Evolutionary conservation across 2,797 vertebrate genomes (phyloP), one percentile per base, ranked within the genome.

Genomic region (Cyprinella venusta): DNA sequence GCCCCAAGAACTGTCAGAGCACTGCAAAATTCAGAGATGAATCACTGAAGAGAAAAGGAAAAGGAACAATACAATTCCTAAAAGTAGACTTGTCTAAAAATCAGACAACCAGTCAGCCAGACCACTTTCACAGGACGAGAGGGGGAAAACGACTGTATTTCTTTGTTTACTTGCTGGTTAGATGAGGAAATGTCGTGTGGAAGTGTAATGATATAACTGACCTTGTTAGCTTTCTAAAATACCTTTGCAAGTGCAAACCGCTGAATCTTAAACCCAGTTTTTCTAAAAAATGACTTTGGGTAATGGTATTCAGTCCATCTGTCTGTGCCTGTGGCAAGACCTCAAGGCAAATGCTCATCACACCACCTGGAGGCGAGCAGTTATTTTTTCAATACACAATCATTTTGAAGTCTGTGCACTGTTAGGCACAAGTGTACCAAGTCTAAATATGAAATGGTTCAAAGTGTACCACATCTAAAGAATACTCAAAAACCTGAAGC

Each of bases 271-370:
- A 82, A 67, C 10, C 13, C 26, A 52, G 9, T 19, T 65, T 19
- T 21, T 65, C 45, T 21, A 30, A 75, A 67, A 65, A 26, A 18
- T 33, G 18, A 75, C 33, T 75, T 40, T 52, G 33, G 21, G 7
- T 75, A 10, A 82, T 9, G 0, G 21, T 50, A 67, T 65, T 72
- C n/a, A 36, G 36, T 36, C 50, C 71, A 16, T 80, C 65, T 82
- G 68, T 80, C 52, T 33, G 19, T 15, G 70, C 87, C 82, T 80
- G 52, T 82, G 65, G 84, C 79, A 65, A 21, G 30, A 74, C 76
- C 79, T 82, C 50, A 67, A 82, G 85, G 75, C 56, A 24, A 84
- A 82, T 45, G 68, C 63, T 61, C 30, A 54, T 71, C 36, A 68
- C 50, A 68, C 64, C 65, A 82, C 15, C 18, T 59, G 36, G 24